phyloP scores from a whole-genome alignment of 2,888 invertebrate species.

The Alloscopus bannaensis region DNA sequence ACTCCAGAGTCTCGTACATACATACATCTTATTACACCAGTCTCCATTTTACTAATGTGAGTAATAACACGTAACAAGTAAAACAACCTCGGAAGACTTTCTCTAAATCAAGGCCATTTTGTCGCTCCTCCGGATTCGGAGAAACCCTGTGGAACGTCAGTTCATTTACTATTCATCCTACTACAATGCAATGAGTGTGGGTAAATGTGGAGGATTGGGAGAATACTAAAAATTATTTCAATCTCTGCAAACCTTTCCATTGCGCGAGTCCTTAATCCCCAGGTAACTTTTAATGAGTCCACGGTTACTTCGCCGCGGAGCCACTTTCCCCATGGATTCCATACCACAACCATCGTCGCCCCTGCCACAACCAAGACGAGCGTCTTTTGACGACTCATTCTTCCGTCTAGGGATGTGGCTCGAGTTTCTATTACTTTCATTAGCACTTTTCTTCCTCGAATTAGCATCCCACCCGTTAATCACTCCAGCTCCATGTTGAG shows the following conservation, averaged over 20 bases:
- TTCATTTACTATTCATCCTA: background rate
- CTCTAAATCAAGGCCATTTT: background rate
- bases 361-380: too few relatives aligned
- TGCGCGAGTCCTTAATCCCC: conserved; percentile 40
- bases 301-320: background rate
- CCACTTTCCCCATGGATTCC: background rate
- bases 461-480: conserved; percentile 33
- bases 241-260: conserved; percentile 43
- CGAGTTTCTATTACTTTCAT: conserved; percentile 16
- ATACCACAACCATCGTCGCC: too few relatives aligned
- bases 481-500: background rate
- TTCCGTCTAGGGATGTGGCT: background rate
- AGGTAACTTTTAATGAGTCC: conserved; percentile 46
- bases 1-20: background rate
- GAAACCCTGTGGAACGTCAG: too few relatives aligned
- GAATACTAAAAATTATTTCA: conserved; percentile 15
- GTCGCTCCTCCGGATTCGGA: background rate
- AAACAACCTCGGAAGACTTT: background rate
- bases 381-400: background rate
- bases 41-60: background rate
- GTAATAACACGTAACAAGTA: background rate
- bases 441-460: conserved; percentile 1
- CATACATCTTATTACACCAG: background rate
- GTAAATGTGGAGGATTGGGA: background rate
- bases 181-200: background rate